Base-by-base conservation (phyloP, 35 echinoderm and acorn worm species). In the Nesometra sesokonis region DNA sequence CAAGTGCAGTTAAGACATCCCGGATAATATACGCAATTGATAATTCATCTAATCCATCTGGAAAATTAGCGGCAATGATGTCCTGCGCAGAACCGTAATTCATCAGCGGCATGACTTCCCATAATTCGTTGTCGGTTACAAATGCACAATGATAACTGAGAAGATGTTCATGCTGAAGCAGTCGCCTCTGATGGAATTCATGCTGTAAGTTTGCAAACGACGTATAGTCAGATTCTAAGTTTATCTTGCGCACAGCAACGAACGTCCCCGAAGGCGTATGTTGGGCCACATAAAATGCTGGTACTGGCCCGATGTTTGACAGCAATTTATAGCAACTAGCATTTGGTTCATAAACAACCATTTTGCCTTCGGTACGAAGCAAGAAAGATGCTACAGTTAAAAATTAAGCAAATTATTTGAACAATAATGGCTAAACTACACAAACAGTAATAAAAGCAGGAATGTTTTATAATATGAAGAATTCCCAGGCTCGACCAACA, bases 21-120 rank as follows among this genome's bases (percentile, higher is more conserved):
- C 91, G 83, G 13, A 97, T 76, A 29, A 97, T 93, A 30, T 91
- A 80, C n/a, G 95, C 89, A 32, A 97, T 97, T 19, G 90, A 89
- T 33, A 86, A 82, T 88, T 97, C 95, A 78, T 81, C 84, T 35
- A 97, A 77, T n/a, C 95, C 95, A 90, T 97, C 91, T 40, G 91
- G 91, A 87, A 88, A 97, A 46, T 85, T 84, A 30, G 88, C 87
- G 79, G 93, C 95, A 0, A 97, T 57, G 34, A 97, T 35, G 83
- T 97, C 95, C 85, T 92, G 85, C 9, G 89, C 89, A 77, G 95
- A 97, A 33, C 95, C 95, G 46, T 94, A 92, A 33, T 93, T 91
- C 95, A 97, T 97, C 29, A 97, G 90, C 34, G 95, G 95, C 87
- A 97, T 87, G 1, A 97, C 92, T n/a, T 91, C 92, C 95, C 95